A percentile compares a stretch with the other conserved stretches of the same genome.
These are phyloP conservation scores for Scopus umbretta DNA, from an alignment of 2,113 vertebrate species.

Conservation along the genomic window DNA sequence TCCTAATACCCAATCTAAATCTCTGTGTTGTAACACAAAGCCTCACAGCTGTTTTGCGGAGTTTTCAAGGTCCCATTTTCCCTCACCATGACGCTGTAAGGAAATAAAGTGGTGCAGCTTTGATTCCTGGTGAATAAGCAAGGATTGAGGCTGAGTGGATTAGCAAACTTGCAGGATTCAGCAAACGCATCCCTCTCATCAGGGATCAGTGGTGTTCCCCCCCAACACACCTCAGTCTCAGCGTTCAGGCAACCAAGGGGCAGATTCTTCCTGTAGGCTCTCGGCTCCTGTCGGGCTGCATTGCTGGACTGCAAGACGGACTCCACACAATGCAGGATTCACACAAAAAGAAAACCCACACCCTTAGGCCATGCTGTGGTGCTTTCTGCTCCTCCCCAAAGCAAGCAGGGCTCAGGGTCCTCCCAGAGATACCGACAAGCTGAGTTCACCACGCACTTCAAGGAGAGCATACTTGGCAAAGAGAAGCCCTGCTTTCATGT, in stretches of 20 bases:
- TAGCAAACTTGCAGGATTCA: background rate
- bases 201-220: too few relatives aligned
- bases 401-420: background rate
- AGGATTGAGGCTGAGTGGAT: background rate
- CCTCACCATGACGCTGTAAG: accelerated
- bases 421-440: background rate
- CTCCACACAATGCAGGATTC: background rate
- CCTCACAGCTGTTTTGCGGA: background rate
- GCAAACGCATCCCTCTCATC: background rate
- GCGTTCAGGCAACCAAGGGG: background rate
- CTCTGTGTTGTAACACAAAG: background rate
- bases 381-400: background rate
- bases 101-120: background rate
- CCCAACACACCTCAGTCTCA: background rate
- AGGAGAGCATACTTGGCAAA: background rate
- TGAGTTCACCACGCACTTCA: background rate
- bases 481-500: background rate
- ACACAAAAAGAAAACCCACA: background rate
- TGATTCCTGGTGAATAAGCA: background rate
- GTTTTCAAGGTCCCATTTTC: background rate
- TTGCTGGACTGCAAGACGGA: background rate
- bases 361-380: background rate
- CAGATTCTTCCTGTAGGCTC: background rate
- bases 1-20: background rate
- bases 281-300: background rate